These are phyloP conservation scores for Microctonus aethiopoides DNA, from an alignment of 2,888 invertebrate genomes.

Conservation along the genomic window DNA sequence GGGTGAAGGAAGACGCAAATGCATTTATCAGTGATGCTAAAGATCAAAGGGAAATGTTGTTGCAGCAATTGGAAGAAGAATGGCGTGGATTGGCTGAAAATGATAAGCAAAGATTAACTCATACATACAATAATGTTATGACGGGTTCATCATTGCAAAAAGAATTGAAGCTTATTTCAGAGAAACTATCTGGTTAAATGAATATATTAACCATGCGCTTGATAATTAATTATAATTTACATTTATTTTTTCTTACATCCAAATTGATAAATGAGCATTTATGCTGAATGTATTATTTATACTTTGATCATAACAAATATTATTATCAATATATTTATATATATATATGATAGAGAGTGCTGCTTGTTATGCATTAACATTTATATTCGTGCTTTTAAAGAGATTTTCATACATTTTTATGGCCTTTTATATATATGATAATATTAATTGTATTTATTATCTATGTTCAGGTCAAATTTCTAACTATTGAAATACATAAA, in stretches of 20 bases:
- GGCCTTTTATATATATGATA: not conserved
- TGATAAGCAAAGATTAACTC: constrained; percentile 55
- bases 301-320: too few species aligned
- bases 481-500: not conserved
- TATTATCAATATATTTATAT: too few species aligned
- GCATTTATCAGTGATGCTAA: constrained; percentile 46
- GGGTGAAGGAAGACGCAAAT: constrained; percentile 56
- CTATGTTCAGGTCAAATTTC: not conserved
- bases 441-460: not conserved
- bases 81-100: constrained; percentile 55
- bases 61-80: constrained; percentile 56
- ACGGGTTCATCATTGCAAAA: constrained; percentile 45
- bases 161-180: constrained; percentile 38
- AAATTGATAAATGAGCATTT: too few species aligned
- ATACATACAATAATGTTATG: constrained; percentile 48
- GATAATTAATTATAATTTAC: too few species aligned
- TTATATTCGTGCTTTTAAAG: too few species aligned
- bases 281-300: too few species aligned
- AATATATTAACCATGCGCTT: too few species aligned
- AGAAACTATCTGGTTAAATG: not conserved
- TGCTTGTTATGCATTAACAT: too few species aligned
- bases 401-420: not conserved
- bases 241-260: too few species aligned
- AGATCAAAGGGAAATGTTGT: constrained; percentile 49
- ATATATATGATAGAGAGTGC: too few species aligned